Evolutionary conservation across 2,113 vertebrate genomes (phyloP).

Genomic region (Tricholaema leucomelas): DNA sequence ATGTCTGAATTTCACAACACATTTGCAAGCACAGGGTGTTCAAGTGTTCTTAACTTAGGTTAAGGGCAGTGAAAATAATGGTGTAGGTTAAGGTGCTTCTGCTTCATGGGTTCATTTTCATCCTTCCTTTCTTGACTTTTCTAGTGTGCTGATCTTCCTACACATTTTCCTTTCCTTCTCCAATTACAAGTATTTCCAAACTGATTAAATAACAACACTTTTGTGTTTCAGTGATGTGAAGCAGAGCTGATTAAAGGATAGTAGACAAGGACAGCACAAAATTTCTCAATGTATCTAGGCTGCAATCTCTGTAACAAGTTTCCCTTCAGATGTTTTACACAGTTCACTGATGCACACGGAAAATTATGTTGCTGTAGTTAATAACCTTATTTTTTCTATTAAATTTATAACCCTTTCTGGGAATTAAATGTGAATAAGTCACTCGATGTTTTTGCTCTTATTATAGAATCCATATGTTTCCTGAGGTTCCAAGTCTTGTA

Average conservation of each 20-base stretch:
- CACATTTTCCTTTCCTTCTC: neutral
- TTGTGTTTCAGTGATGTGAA: neutral
- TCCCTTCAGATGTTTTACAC: conserved; percentile 63
- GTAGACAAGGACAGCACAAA: conserved; percentile 24
- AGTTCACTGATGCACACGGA: conserved; percentile 56
- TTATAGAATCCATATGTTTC: conserved; percentile 64
- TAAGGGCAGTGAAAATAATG: neutral
- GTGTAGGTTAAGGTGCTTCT: neutral
- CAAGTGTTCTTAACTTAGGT: neutral
- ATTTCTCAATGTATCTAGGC: conserved; percentile 1
- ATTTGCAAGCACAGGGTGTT: neutral
- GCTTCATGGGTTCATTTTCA: neutral
- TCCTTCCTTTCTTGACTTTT: neutral
- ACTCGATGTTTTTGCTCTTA: conserved; percentile 48
- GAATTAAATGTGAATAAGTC: conserved; percentile 49
- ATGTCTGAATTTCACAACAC: neutral
- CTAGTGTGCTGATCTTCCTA: neutral
- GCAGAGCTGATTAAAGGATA: conserved; percentile 7
- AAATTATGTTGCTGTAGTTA: conserved; percentile 64
- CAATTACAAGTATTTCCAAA: conserved; percentile 3
- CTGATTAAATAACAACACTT: neutral
- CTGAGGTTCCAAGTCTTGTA: conserved; percentile 27
- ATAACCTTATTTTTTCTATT: conserved; percentile 64
- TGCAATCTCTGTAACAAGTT: conserved; percentile 25
- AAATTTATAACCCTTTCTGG: conserved; percentile 41